Base-by-base conservation (phyloP, 1,140 invertebrate genomes). In the Papilio polyxenes region DNA sequence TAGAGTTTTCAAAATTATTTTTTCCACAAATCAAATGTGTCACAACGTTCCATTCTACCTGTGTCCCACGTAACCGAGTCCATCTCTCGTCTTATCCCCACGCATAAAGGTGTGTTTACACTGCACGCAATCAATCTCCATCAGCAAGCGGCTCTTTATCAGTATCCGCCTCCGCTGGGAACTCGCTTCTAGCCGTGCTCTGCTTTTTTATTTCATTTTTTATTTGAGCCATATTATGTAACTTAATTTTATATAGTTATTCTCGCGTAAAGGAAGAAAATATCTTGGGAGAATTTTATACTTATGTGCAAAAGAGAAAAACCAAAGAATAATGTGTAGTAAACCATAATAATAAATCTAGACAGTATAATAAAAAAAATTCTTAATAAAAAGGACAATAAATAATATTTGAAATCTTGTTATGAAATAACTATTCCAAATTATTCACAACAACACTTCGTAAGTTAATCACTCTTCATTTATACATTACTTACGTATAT, bases 81-180 rank as follows among this genome's bases (percentile, higher is more conserved):
- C 89, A 84, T 59, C 56, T 59, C 56, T 20, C 8, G 85, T 83
- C 80, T 82, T 75, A 20, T 81, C 69, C 81, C 82, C 62, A 82
- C 82, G 85, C 80, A 83, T 87, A 86, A 88, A 89, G 89, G 87
- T 87, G 85, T 91, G 90, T 92, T 89, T 90, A 90, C 89, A 92
- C 85, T 86, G 83, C 85, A 81, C 81, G 87, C 88, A 85, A 92
- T 92, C 91, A 90, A 92, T 92, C 91, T 91, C 91, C 90, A 92
- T 92, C 91, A 92, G 84, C 83, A 82, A 86, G 83, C 89, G 88
- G 62, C 85, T 82, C 87, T 87, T 90, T 92, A 92, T 92, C 90
- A 88, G 86, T 87, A 91, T 89, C 90, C 88, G 87, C 86, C 88
- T 86, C 59, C 56, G 78, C 56, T 80, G 59, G 37, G 40, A 65